phyloP scores from a whole-genome alignment of 1,140 invertebrate species.

The Oryzaephilus surinamensis region DNA sequence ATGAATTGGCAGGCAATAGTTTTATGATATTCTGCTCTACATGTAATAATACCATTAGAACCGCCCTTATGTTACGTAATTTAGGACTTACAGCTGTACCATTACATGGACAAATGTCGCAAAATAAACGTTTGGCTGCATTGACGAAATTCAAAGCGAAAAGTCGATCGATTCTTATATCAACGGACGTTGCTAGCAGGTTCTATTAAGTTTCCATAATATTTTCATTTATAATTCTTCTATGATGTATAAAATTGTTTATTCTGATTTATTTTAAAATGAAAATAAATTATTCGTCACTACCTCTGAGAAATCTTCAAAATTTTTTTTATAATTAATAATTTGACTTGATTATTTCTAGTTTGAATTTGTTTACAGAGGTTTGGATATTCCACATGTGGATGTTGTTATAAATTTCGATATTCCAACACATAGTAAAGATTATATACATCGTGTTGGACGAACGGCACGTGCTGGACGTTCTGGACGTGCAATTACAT shows the following conservation, averaged over 20 bases:
- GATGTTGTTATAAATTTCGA: slow-evolving; percentile 97
- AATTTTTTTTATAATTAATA: neutral
- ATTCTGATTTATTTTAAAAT: slow-evolving; percentile 11
- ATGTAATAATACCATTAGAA: slow-evolving; percentile 82
- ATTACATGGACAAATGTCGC: slow-evolving; percentile 94
- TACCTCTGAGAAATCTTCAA: slow-evolving; percentile 16
- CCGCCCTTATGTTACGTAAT: slow-evolving; percentile 78
- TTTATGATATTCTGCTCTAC: slow-evolving; percentile 97
- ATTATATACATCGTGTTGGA: slow-evolving; percentile 94
- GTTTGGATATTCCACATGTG: slow-evolving; percentile 96
- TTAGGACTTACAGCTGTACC: slow-evolving; percentile 87
- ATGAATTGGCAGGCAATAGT: slow-evolving; percentile 91
- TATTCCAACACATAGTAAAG: slow-evolving; percentile 91
- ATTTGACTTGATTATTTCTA: too few species aligned
- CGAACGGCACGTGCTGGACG: slow-evolving; percentile 90
- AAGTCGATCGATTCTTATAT: slow-evolving; percentile 78
- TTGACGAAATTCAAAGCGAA: slow-evolving; percentile 90
- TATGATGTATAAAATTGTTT: slow-evolving; percentile 12
- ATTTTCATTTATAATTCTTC: slow-evolving; percentile 2
- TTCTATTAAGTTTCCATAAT: slow-evolving; percentile 38
- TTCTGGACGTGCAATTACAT: slow-evolving; percentile 72
- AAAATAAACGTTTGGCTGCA: slow-evolving; percentile 84
- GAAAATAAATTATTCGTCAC: too few species aligned
- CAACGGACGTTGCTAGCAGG: slow-evolving; percentile 96
- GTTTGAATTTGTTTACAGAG: slow-evolving; percentile 48